These are phyloP conservation scores for Drosophila kikkawai DNA, from an alignment of 1,140 invertebrate species.

Conservation along the genomic window DNA sequence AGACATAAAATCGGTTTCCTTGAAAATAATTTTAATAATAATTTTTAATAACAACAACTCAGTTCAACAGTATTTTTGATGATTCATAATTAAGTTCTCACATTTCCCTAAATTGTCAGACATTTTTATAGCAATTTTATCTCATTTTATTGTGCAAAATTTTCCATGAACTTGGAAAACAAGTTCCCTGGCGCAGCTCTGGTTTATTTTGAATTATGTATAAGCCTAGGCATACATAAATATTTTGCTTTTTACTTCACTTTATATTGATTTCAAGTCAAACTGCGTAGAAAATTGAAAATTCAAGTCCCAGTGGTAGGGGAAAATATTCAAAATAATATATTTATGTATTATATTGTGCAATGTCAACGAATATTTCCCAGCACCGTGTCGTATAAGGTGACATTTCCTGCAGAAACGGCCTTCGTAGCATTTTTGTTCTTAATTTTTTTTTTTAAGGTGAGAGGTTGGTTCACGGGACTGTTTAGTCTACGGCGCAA, in stretches of 20 bases:
- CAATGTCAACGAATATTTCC: conserved; percentile 62
- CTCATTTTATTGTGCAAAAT: conserved; percentile 18
- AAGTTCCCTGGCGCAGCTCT: conserved; percentile 22
- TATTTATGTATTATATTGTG: conserved; percentile 25
- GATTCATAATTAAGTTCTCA: background rate
- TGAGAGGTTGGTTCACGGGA: conserved; percentile 1
- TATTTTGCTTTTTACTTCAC: conserved; percentile 5
- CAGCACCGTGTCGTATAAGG: conserved; percentile 56
- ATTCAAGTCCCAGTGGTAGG: conserved; percentile 5
- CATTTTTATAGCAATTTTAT: conserved; percentile 10
- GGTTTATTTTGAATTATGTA: conserved; percentile 33
- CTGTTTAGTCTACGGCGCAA: conserved; percentile 13
- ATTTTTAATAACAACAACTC: too few species aligned
- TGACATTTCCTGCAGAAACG: conserved; percentile 75
- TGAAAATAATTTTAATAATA: too few species aligned
- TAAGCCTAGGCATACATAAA: conserved; percentile 5
- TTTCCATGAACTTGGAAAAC: conserved; percentile 42
- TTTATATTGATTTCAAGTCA: conserved; percentile 11
- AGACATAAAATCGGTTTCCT: too few species aligned
- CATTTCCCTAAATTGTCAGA: background rate
- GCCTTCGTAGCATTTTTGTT: conserved; percentile 69
- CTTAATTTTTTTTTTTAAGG: background rate
- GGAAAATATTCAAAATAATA: conserved; percentile 15
- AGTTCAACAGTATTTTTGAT: background rate
- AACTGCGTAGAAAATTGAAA: conserved; percentile 37